Evolutionary conservation across 2,113 vertebrate genomes (phyloP).

Genomic region (Lycaon pictus): DNA sequence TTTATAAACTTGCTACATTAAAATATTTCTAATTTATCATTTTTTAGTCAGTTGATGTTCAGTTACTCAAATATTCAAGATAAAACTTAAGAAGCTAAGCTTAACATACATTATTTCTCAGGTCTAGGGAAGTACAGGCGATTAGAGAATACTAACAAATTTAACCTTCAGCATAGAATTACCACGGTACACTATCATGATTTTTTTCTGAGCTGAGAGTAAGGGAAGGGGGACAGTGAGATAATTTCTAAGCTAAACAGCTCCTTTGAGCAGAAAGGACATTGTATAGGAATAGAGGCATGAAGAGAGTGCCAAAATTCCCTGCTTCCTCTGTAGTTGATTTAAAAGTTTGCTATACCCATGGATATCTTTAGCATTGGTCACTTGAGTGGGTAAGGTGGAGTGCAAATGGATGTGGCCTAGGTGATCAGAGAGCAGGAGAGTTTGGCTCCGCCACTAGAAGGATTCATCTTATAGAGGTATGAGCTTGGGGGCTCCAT

Average conservation of each 20-base stretch:
- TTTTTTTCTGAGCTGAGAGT: neutral
- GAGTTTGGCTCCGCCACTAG: fast-evolving
- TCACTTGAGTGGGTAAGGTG: fast-evolving
- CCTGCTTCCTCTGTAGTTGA: fast-evolving
- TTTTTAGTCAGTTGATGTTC: neutral
- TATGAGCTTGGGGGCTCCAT: no score
- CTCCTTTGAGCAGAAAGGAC: neutral
- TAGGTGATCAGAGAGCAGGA: neutral
- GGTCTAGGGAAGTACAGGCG: neutral
- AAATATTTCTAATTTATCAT: neutral
- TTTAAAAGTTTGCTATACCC: neutral
- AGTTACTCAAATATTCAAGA: neutral
- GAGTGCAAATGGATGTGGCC: neutral
- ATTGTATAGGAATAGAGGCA: neutral
- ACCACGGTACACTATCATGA: neutral
- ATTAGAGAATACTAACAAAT: neutral
- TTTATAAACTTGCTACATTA: neutral
- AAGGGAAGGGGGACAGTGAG: neutral
- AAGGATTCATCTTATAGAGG: neutral
- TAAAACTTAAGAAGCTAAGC: neutral
- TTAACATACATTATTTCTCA: neutral
- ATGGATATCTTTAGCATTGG: fast-evolving
- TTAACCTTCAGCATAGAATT: neutral
- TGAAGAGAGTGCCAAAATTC: neutral
- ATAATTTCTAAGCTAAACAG: neutral